Evolutionary conservation across 2,797 vertebrate genomes (phyloP).

Genomic region (Meda fulgida): DNA sequence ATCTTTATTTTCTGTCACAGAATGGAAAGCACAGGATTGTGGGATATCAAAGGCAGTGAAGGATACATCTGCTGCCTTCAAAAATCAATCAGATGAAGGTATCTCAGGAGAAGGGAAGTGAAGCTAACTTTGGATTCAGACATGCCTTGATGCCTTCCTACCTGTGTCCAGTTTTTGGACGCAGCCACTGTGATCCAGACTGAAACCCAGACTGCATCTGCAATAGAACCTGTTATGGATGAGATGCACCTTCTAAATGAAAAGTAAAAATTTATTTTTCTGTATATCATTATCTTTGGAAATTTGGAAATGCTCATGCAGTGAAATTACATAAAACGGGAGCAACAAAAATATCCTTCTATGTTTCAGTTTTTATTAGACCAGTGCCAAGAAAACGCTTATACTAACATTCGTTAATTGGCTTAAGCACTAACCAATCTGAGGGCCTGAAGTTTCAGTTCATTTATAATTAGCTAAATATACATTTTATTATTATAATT

Average conservation of each 20-base stretch:
- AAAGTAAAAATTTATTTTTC: not conserved
- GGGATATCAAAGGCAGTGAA: too few relatives aligned
- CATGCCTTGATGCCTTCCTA: too few relatives aligned
- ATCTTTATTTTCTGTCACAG: too few relatives aligned
- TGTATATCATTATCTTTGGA: not conserved
- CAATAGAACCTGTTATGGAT: not conserved
- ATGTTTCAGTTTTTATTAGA: not conserved
- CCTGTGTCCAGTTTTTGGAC: too few relatives aligned
- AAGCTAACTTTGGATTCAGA: too few relatives aligned
- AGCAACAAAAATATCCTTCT: not conserved
- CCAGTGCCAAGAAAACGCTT: not conserved
- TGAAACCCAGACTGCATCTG: not conserved
- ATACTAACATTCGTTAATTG: not conserved
- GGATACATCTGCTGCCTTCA: too few relatives aligned
- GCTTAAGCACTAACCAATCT: not conserved
- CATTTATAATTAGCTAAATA: not conserved
- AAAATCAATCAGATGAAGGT: too few relatives aligned
- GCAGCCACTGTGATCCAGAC: not conserved
- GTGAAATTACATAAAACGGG: not conserved
- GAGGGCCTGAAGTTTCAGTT: not conserved
- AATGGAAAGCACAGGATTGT: too few relatives aligned
- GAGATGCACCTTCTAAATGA: not conserved
- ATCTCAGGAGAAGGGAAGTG: too few relatives aligned
- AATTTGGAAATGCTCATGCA: not conserved
- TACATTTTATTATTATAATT: not conserved